Base-by-base conservation (phyloP, 1,140 invertebrate species). In the Nymphalis io region DNA sequence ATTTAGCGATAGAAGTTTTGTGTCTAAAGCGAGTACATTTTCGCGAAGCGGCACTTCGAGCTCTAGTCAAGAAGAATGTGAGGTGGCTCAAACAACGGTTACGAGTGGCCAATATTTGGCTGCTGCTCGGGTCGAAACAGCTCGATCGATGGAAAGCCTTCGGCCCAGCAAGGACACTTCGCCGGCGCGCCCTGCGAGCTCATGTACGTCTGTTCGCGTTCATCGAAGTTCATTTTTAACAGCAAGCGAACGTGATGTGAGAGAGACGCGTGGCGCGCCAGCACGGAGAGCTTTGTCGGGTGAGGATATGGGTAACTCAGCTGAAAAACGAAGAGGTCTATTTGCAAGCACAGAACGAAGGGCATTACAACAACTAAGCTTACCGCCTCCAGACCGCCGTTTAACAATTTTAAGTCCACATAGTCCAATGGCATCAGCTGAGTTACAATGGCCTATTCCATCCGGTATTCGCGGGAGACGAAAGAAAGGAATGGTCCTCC, bases 371-470 rank as follows among this genome's bases (percentile, higher is more conserved):
- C 94, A 96, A 76, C 87, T 96, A 6, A 95, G 95, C 72, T 84
- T 96, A 18, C 94, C 94, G 0, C 95, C 95, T 0, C 94, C 95
- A 0, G 92, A 93, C 33, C 93, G 92, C 23, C 90, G 93, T 48
- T 92, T 96, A 23, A 96, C 95, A 6, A 96, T 96, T 53, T 87
- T 96, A 44, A 96, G 95, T 51, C 95, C 95, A 0, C 95, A 96
- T 82, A 95, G 95, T 77, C 95, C 95, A 0, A 79, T 90, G 80
- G 84, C 94, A 11, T 92, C 92, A 5, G 84, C 93, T 23, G 94
- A 95, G 76, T 91, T 94, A 18, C 93, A 94, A 72, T 94, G 94
- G 81, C 92, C 93, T 15, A 92, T 93, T 23, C 88, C 93, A 16
- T 78, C 92, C 92, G 70, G 95, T 76, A 94, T 95, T 63, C 94